Base-by-base conservation (phyloP, 2,113 vertebrate genomes). In the Bettongia penicillata region DNA sequence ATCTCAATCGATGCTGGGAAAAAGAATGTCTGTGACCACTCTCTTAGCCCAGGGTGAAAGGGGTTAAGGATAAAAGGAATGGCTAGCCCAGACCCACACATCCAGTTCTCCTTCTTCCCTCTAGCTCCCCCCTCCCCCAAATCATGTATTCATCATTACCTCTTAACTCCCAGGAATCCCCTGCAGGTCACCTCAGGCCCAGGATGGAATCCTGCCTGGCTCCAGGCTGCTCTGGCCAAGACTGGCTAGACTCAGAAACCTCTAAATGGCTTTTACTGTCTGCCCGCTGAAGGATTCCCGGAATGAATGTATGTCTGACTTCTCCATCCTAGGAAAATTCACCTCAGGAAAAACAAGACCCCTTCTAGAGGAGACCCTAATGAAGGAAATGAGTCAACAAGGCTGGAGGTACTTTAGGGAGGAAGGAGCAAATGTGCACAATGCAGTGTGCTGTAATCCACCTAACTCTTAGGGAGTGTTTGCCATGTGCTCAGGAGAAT, bases 231-330 rank as follows among this genome's bases (percentile, higher is more conserved):
- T 91, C 6, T 2, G 90, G n/a, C 55, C 0, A 61, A 95, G 97
- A 89, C 97, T 94, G 96, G 3, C 94, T 28, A 50, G 93, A 51
- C 97, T 94, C 94, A 97, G 95, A 98, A 98, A 97, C 97, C 98
- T 98, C 96, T 96, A 97, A 97, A 96, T 97, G 97, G 97, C 89
- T 91, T 97, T 97, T 97, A 96, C 97, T 97, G 97, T 96, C 97
- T 98, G 89, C 92, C 96, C 28, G 12, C 96, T 3, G 0, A 93
- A 97, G 96, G 96, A 97, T 98, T 98, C 98, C 97, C 93, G 90
- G 98, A 98, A 98, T 98, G 98, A 98, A 98, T 98, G 97, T 97
- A 90, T 16, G 92, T 97, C 97, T 98, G 96, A 96, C 95, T 97
- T 97, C 97, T 97, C 94, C 97, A 96, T 97, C 93, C 68, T 89